Conservation (phyloP, 2,113 vertebrate genomes). For the Gallinago media region DNA sequence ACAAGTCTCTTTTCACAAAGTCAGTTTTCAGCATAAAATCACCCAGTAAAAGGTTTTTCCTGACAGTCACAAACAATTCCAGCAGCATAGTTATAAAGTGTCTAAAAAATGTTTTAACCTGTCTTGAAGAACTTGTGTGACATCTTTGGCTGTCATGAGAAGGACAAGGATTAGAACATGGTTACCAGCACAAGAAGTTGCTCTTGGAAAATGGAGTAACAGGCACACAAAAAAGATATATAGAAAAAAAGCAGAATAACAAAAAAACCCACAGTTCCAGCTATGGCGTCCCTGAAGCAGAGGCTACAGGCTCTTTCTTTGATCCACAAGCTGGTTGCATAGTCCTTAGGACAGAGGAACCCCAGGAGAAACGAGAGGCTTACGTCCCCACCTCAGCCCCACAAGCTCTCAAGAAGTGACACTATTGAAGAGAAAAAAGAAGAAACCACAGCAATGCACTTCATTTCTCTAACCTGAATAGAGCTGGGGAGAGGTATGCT, state of each 20-base stretch:
- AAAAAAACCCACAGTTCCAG: not conserved
- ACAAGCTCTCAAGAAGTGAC: fast-evolving
- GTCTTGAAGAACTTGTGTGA: not conserved
- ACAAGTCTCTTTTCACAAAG: constrained; percentile 9
- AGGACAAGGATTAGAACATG: not conserved
- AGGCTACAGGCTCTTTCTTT: not conserved
- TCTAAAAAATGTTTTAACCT: constrained; percentile 38
- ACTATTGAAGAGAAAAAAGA: not conserved
- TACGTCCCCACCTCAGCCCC: fast-evolving
- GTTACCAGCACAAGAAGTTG: not conserved
- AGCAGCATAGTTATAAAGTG: not conserved
- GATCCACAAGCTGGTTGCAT: not conserved
- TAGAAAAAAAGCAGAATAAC: not conserved
- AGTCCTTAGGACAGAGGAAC: fast-evolving
- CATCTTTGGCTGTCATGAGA: not conserved
- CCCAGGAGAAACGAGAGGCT: fast-evolving
- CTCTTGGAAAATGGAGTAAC: not conserved
- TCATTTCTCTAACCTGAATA: not conserved
- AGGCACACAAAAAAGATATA: not conserved
- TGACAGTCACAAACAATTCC: constrained; percentile 46
- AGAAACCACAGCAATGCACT: not conserved
- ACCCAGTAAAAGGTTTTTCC: constrained; percentile 16
- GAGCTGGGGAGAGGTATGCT: not conserved
- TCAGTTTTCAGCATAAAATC: constrained; percentile 47
- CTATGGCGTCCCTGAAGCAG: fast-evolving